A percentile compares a stretch with the other conserved stretches of the same genome.
phyloP scores from a whole-genome alignment of 2,797 vertebrate species.

The Sebastes oblongus region DNA sequence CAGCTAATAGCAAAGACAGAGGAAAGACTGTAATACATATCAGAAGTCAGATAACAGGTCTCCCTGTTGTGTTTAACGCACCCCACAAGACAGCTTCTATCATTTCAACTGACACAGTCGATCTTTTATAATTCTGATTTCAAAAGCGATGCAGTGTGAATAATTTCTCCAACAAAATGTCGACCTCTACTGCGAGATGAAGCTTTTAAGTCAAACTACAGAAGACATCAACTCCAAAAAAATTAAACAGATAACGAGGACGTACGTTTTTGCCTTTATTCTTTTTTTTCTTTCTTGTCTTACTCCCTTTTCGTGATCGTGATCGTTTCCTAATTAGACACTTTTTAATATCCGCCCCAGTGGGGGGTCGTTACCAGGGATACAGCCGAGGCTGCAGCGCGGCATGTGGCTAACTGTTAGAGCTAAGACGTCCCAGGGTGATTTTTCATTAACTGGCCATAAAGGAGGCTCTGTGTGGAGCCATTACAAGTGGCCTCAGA shows the following conservation, averaged over 20 bases:
- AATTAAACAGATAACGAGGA: conserved; percentile 39
- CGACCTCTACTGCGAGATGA: conserved; percentile 22
- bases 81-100: conserved; percentile 24
- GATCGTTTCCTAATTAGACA: conserved; percentile 79
- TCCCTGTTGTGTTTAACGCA: conserved; percentile 20
- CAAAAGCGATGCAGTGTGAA: conserved; percentile 36
- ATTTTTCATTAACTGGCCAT: conserved; percentile 91
- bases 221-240: conserved; percentile 17
- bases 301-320: conserved; percentile 39
- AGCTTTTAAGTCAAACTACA: conserved; percentile 41
- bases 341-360: conserved; percentile 85
- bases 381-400: conserved; percentile 69
- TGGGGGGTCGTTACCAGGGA: conserved; percentile 69
- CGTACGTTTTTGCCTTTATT: conserved; percentile 15
- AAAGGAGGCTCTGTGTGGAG: conserved; percentile 85
- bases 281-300: conserved; percentile 19
- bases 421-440: conserved; percentile 80
- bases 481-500: conserved; percentile 78
- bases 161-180: conserved; percentile 25
- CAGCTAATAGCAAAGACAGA: conserved; percentile 18
- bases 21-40: conserved; percentile 3
- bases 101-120: conserved; percentile 27
- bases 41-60: conserved; percentile 34
- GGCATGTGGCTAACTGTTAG: conserved; percentile 80
- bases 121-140: conserved; percentile 40